A percentile compares a stretch with the other conserved stretches of the same genome.
Conservation (phyloP, 2,113 vertebrate genomes). For the Gobio gobio region DNA sequence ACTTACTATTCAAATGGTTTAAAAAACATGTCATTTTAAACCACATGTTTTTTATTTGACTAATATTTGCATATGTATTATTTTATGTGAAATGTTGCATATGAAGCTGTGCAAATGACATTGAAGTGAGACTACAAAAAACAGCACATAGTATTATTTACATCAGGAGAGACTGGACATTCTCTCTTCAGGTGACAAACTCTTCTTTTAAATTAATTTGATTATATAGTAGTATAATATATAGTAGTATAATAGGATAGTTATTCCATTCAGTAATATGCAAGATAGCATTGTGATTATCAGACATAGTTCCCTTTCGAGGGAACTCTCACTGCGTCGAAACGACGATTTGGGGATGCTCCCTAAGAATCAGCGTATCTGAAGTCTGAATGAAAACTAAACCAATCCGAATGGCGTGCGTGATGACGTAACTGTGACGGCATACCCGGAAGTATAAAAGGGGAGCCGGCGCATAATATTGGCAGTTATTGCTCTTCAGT, state of each 20-base stretch:
- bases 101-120: not conserved
- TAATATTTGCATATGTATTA: not conserved
- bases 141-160: not conserved
- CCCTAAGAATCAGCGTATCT: too few species aligned
- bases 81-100: not conserved
- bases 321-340: too few species aligned
- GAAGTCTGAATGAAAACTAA: too few species aligned
- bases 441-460: too few species aligned
- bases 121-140: not conserved
- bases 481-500: too few species aligned
- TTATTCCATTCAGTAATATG: not conserved
- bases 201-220: not conserved
- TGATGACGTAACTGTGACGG: too few species aligned
- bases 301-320: too few species aligned
- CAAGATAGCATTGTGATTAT: not conserved
- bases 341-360: too few species aligned
- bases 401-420: too few species aligned
- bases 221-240: too few species aligned
- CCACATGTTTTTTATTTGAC: not conserved
- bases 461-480: too few species aligned
- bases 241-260: too few species aligned
- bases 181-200: constrained; percentile 18
- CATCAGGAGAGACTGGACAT: not conserved
- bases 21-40: not conserved
- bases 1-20: not conserved